These are phyloP conservation scores for Cerceris rybyensis DNA, from an alignment of 2,888 invertebrate species.

Conservation along the genomic window DNA sequence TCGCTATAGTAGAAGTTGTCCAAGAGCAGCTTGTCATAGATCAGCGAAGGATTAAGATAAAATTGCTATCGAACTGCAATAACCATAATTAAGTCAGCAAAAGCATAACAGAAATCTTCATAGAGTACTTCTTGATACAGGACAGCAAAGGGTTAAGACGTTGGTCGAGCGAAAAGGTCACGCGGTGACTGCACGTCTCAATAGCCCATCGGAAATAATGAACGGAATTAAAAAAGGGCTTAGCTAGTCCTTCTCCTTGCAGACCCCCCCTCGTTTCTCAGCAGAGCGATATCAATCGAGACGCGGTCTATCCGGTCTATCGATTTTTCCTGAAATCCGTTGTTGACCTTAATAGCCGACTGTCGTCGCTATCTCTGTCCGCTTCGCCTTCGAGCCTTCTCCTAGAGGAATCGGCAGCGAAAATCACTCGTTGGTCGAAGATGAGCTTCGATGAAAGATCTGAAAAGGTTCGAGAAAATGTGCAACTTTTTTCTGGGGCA, in stretches of 20 bases:
- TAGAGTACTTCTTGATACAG: too few species aligned
- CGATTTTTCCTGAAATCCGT: conserved; percentile 64
- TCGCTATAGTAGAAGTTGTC: too few species aligned
- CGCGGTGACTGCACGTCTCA: too few species aligned
- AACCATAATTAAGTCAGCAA: not conserved
- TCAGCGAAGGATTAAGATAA: too few species aligned
- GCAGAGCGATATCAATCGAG: conserved; percentile 53
- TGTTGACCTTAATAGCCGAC: conserved; percentile 62
- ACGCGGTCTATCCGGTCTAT: conserved; percentile 52
- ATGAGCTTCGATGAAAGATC: not conserved
- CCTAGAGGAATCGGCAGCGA: conserved; percentile 26
- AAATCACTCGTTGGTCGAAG: conserved; percentile 4
- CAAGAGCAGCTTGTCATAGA: too few species aligned
- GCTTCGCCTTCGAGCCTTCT: conserved; percentile 21
- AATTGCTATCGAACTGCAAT: not conserved
- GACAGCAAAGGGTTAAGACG: not conserved
- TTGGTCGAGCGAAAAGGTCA: not conserved
- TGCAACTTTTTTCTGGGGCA: not conserved
- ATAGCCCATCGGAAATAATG: conserved; percentile 6
- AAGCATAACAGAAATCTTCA: not conserved
- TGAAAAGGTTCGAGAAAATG: not conserved
- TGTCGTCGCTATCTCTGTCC: conserved; percentile 42
- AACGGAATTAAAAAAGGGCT: conserved; percentile 42
- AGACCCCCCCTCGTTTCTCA: conserved; percentile 37
- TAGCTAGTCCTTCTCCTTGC: conserved; percentile 21